Conservation (phyloP, 2,797 vertebrate genomes). For the Mormyrops boulengeri region DNA sequence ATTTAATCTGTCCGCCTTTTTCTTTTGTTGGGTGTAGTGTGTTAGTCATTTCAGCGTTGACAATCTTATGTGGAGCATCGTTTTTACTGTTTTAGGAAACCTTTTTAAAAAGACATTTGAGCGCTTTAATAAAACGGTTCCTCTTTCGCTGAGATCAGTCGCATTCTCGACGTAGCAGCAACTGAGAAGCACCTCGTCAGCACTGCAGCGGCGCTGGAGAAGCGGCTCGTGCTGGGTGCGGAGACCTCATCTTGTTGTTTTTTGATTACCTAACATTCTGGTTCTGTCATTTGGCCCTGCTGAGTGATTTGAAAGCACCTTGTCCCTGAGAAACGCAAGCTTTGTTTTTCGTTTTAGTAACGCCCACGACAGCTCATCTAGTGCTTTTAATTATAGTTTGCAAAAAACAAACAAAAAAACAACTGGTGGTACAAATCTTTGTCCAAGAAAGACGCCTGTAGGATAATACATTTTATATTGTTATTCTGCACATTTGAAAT, state of each 20-base stretch:
- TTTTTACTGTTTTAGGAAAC: not conserved
- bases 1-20: not conserved
- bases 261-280: conserved; percentile 43
- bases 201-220: not conserved
- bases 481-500: not conserved
- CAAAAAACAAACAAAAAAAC: conserved; percentile 30
- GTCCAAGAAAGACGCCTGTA: conserved; percentile 57
- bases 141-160: not conserved
- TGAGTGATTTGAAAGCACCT: conserved; percentile 21
- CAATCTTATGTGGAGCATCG: conserved; percentile 51
- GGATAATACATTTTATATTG: conserved; percentile 57
- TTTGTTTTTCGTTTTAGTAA: not conserved
- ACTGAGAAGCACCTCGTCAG: not conserved
- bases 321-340: not conserved
- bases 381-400: not conserved
- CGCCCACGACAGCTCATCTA: not conserved
- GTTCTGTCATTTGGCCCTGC: conserved; percentile 54
- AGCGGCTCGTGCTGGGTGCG: not conserved
- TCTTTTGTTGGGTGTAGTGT: not conserved
- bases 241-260: not conserved
- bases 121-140: not conserved
- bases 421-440: conserved; percentile 54
- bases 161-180: not conserved
- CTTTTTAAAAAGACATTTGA: not conserved
- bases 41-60: conserved; percentile 35